Base-by-base conservation (phyloP, 2,888 invertebrate genomes). In the Yponomeuta sedellus region DNA sequence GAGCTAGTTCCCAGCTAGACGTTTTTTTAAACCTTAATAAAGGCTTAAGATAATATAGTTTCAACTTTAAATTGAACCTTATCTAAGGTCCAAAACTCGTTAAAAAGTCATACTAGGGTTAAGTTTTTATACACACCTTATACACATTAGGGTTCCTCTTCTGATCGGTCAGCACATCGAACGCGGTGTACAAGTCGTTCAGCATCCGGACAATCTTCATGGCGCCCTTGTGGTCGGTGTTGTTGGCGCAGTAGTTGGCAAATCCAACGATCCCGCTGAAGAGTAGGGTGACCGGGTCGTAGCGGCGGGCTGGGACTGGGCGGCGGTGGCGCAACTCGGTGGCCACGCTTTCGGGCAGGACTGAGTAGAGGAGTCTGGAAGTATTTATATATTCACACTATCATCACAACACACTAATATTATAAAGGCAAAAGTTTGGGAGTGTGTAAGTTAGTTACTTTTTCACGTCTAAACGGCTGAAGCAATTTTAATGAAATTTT, bases 151-250 rank as follows among this genome's bases (percentile, higher is more conserved):
- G 96, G 87, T 98, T 98, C 74, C 95, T 94, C 79, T 96, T 96
- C 6, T 97, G 97, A 85, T 98, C 98, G 11, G 98, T 97, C 59
- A 98, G 92, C 58, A 96, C 97, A 86, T 98, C 98, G 77, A 98
- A 98, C 4, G 97, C 96, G 0, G 97, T 98, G 83, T 98, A 98
- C 70, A 98, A 92, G 79, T 96, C 95, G 83, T 98, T 98, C 64
- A 98, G 93, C 94, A 98, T 96, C 83, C 96, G 94, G 10, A 98
- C 98, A 71, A 98, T 98, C 91, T 97, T 97, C 97, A 98, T 98
- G 61, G 98, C 98, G 0, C 98, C 98, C 72, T 94, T 94, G 8
- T 97, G 96, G 83, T 98, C 98, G 0, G 98, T 96, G 82, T 98
- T 94, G 61, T 94, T 93, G 2, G 97, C 96, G 79, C 98, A 98